Base-by-base conservation (phyloP, 2,888 invertebrate species). In the Cataglyphis livida region DNA sequence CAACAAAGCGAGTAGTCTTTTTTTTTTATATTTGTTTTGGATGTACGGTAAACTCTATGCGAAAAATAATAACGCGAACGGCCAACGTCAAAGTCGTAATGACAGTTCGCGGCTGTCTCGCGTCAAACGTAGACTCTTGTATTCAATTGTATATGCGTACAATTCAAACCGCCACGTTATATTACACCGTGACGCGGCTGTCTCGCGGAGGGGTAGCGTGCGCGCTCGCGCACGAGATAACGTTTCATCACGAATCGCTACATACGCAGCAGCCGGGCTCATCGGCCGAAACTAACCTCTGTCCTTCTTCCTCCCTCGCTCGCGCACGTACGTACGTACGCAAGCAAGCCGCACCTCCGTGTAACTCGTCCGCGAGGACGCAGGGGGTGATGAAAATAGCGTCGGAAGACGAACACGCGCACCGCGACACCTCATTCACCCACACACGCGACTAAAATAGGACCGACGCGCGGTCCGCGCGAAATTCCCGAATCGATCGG, bases 401-500 rank as follows among this genome's bases (percentile, higher is more conserved):
- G 88, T 85, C 82, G 73, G 70, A 83, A 83, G 81, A 84, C 74
- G 84, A 76, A 44, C 18, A 44, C 18, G n/a, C 51, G 85, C 75
- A 84, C 65, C 70, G 85, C 79, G 88, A 83, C 90, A 90, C 90
- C 91, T 90, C 88, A 90, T 93, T 93, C 93, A 93, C 93, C 93
- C 93, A 93, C 93, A 92, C 91, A 86, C 90, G 44, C 70, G 89
- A 89, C 90, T 82, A 89, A 93, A 93, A 93, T 93, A 93, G 91
- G 85, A 88, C 12, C 88, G 85, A 66, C 76, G 75, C 75, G 85
- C 86, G 79, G 87, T 88, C 88, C 90, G 91, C 88, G 88, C 87
- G 87, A 88, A 91, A 89, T 91, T 90, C 88, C 83, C 87, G 87
- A 91, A 90, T 89, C 88, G 88, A 90, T 87, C 81, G 88, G 85